Evolutionary conservation across 2,113 vertebrate genomes (phyloP).

Genomic region (Sterrhoptilus dennistouni): DNA sequence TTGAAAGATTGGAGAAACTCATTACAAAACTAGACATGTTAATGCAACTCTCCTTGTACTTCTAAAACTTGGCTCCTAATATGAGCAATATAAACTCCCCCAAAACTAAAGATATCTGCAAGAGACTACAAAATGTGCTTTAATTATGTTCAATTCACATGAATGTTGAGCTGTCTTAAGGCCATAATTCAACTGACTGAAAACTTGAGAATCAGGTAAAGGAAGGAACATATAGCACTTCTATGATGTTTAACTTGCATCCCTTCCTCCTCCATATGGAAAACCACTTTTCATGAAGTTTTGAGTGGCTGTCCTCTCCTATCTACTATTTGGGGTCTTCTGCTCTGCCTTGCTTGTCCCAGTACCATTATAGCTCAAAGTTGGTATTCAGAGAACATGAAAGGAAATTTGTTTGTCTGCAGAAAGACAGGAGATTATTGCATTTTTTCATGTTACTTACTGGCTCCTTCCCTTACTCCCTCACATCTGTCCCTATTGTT

Average conservation of each 20-base stretch:
- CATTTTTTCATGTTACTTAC: not conserved
- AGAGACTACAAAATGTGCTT: not conserved
- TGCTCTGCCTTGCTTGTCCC: not conserved
- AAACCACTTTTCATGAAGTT: not conserved
- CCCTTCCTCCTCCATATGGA: not conserved
- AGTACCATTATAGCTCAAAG: not conserved
- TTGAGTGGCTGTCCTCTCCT: not conserved
- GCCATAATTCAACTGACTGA: not conserved
- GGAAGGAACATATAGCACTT: not conserved
- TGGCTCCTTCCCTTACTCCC: not conserved
- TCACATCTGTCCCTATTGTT: not conserved
- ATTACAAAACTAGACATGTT: not conserved
- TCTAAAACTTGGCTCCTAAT: not conserved
- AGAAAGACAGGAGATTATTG: not conserved
- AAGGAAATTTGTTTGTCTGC: not conserved
- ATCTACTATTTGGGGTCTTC: not conserved
- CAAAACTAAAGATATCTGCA: not conserved
- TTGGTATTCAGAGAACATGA: not conserved
- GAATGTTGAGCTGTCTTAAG: not conserved
- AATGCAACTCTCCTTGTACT: not conserved
- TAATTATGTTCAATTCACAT: not conserved
- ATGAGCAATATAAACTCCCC: not conserved
- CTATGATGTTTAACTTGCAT: not conserved
- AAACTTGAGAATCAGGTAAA: not conserved
- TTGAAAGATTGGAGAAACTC: not conserved